Base-by-base conservation (phyloP, 2,888 invertebrate genomes). In the Anoplius nigerrimus region DNA sequence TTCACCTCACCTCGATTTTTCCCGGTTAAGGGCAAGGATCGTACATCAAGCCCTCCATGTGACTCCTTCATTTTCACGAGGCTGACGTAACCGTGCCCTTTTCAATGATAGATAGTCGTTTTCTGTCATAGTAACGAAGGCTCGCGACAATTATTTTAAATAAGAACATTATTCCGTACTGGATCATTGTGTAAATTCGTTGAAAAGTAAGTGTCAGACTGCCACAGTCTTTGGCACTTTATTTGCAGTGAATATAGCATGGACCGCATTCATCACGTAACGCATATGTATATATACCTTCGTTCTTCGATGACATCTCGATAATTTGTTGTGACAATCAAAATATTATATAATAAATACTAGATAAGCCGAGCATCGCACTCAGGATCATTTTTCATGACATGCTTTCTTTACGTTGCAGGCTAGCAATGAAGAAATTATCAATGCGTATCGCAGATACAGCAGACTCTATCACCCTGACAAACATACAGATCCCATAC, bases 381-480 rank as follows among this genome's bases (percentile, higher is more conserved):
- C 11, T 34, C 1, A 2, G 18, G 0, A 2, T 11, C 0, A 8
- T 13, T 6, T 51, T 27, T 0, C 11, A 11, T 18, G 46, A 65
- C 0, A 16, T 59, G 2, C 16, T 16, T 11, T 24, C 22, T 51
- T 34, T 20, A 53, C 0, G 13, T 76, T 71, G 0, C 86, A 99
- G 99, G 99, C 99, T 6, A 92, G 95, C 46, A 90, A 91, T 58
- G 98, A 98, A 76, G 98, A 99, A 89, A 98, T 99, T 77, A 97
- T 93, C 84, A 94, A 94, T 90, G 96, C 98, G 1, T 99, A 98
- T 88, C 92, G 98, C 71, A 93, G 95, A 62, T 93, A 98, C 64
- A 98, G 98, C 80, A 93, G 95, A 75, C 93, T 97, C 81, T 99
- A 98, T 86, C 99, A 99, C 89, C 99, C 99, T 0, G 99, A 99